A percentile compares a stretch with the other conserved stretches of the same genome.
Evolutionary conservation across 1,140 invertebrate genomes (phyloP).

Genomic region (Bradysia coprophila): DNA sequence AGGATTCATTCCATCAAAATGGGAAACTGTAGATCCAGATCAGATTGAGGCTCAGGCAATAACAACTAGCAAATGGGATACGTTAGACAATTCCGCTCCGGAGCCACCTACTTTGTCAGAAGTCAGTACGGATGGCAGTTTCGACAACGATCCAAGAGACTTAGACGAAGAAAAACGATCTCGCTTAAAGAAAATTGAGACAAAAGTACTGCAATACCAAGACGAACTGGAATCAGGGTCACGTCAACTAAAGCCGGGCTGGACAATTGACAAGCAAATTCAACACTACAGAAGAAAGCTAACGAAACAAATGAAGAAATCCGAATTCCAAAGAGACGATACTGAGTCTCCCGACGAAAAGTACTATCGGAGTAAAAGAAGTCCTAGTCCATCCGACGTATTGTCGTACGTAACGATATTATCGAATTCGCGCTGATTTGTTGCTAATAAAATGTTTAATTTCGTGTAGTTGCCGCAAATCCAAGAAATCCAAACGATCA

Average conservation of each 20-base stretch:
- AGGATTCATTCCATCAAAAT: slow-evolving; percentile 77
- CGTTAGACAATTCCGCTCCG: slow-evolving; percentile 15
- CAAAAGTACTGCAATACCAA: slow-evolving; percentile 89
- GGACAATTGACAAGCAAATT: slow-evolving; percentile 65
- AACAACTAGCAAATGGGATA: slow-evolving; percentile 78
- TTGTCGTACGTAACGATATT: not conserved
- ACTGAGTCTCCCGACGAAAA: slow-evolving; percentile 1
- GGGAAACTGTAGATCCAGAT: slow-evolving; percentile 88
- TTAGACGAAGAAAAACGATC: slow-evolving; percentile 57
- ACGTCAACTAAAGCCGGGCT: slow-evolving; percentile 52
- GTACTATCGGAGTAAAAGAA: not conserved
- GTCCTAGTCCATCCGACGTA: not conserved
- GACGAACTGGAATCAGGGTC: slow-evolving; percentile 85
- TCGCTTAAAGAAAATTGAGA: slow-evolving; percentile 80
- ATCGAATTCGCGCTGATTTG: not conserved
- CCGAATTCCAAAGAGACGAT: not conserved
- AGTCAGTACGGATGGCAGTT: slow-evolving; percentile 8
- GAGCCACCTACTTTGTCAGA: slow-evolving; percentile 16
- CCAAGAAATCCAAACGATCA: slow-evolving; percentile 3
- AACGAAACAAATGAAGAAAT: slow-evolving; percentile 54
- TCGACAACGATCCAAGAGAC: slow-evolving; percentile 19
- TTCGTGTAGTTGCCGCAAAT: not conserved
- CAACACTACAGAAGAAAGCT: slow-evolving; percentile 84
- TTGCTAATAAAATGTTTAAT: not conserved
- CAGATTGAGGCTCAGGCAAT: slow-evolving; percentile 67